Percentiles rank a stretch among this genome's conserved stretches.
Conservation (phyloP, 2,113 vertebrate species). For the Carassius carassius region DNA sequence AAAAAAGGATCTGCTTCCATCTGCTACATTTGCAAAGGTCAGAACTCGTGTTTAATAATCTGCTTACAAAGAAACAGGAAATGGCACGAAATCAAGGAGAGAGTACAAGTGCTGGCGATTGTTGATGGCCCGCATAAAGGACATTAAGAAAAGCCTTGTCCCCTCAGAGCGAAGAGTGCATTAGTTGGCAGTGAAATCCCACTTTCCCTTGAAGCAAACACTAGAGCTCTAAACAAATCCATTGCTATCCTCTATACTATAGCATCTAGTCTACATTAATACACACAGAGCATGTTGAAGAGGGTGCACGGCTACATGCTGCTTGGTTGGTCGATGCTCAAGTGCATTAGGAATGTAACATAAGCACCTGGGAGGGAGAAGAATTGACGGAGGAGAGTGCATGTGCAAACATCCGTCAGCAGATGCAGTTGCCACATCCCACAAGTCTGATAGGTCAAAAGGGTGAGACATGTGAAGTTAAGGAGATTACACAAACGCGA, state of each 20-base stretch:
- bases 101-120: background rate
- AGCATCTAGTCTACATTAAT: conserved; percentile 29
- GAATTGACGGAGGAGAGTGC: conserved; percentile 50
- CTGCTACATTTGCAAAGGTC: background rate
- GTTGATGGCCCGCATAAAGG: background rate
- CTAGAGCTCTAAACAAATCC: conserved; percentile 61
- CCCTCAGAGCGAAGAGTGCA: conserved; percentile 55
- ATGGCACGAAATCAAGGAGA: background rate
- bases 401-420: conserved; percentile 56
- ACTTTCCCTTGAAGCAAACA: conserved; percentile 50
- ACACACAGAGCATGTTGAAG: conserved; percentile 42
- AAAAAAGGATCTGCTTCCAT: background rate
- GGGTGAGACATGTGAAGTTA: conserved; percentile 67
- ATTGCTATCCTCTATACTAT: conserved; percentile 48
- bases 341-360: conserved; percentile 33
- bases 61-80: background rate
- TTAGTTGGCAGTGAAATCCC: conserved; percentile 57
- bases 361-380: conserved; percentile 26
- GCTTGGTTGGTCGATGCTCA: background rate
- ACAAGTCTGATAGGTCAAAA: conserved; percentile 61
- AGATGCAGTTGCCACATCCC: conserved; percentile 47
- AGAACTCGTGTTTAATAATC: background rate
- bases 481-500: conserved; percentile 67
- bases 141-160: conserved; percentile 25
- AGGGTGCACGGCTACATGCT: background rate